These are phyloP conservation scores for Cacatua alba DNA, from an alignment of 2,113 vertebrate genomes.

Conservation along the genomic window DNA sequence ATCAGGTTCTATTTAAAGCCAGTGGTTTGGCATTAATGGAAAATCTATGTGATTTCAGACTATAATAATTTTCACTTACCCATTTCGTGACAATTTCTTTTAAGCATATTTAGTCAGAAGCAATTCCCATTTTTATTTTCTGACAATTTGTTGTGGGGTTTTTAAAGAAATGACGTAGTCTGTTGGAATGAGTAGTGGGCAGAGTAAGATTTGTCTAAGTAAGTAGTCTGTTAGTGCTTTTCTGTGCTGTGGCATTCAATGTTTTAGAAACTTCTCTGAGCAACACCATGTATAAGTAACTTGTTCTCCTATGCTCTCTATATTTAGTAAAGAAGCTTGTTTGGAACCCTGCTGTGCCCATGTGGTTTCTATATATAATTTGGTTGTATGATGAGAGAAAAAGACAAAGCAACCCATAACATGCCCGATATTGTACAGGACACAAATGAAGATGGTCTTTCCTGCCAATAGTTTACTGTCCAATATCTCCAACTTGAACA, in stretches of 20 bases:
- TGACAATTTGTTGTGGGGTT: not conserved
- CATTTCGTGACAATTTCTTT: slow-evolving; percentile 32
- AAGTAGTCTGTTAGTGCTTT: not conserved
- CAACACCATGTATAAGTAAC: slow-evolving; percentile 8
- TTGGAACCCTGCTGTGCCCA: slow-evolving; percentile 43
- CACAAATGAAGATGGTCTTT: slow-evolving; percentile 16
- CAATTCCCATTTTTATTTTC: slow-evolving; percentile 34
- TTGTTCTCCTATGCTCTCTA: slow-evolving; percentile 25
- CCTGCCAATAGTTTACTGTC: not conserved
- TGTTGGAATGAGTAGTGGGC: not conserved
- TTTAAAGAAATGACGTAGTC: not conserved
- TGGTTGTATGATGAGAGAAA: slow-evolving; percentile 30
- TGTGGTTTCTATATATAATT: slow-evolving; percentile 58
- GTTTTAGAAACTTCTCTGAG: not conserved
- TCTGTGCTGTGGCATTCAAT: not conserved
- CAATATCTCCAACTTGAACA: not conserved
- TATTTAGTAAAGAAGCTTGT: slow-evolving; percentile 48
- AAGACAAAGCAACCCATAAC: slow-evolving; percentile 36
- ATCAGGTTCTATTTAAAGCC: slow-evolving; percentile 48
- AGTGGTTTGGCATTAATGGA: slow-evolving; percentile 55
- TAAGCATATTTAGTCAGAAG: slow-evolving; percentile 53
- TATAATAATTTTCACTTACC: slow-evolving; percentile 34
- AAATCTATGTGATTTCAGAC: slow-evolving; percentile 35
- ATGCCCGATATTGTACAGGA: not conserved
- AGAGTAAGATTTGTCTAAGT: not conserved